A percentile compares a stretch with the other conserved stretches of the same genome.
These are phyloP conservation scores for Fragum sueziense DNA, from an alignment of 2,888 invertebrate genomes.

Conservation along the genomic window DNA sequence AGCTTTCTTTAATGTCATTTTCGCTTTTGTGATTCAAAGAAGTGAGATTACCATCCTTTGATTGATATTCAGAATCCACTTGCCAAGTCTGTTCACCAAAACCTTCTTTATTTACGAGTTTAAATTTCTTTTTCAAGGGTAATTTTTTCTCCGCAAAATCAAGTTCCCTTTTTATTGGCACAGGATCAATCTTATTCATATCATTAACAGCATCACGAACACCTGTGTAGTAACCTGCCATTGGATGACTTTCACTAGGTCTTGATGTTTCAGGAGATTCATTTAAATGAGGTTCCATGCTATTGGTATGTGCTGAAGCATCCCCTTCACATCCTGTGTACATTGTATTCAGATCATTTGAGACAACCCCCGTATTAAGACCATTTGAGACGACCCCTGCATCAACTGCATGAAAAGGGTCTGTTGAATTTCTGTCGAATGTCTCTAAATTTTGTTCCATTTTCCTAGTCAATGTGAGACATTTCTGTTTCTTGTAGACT, in stretches of 20 bases:
- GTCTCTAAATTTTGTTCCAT: not conserved
- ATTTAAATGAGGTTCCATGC: not conserved
- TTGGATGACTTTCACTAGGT: not conserved
- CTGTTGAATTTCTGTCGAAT: not conserved
- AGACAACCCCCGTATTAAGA: not conserved
- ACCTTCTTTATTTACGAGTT: not conserved
- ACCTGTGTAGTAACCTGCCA: not conserved
- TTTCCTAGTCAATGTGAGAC: not conserved
- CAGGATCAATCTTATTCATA: not conserved
- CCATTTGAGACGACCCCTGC: not conserved
- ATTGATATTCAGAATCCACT: not conserved
- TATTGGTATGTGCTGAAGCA: no score
- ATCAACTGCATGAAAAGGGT: not conserved
- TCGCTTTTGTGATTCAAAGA: not conserved
- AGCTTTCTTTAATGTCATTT: not conserved
- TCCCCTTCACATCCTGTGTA: not conserved
- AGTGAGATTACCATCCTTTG: not conserved
- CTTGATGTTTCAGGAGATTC: not conserved
- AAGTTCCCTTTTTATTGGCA: not conserved
- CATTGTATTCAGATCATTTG: not conserved
- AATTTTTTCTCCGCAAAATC: not conserved
- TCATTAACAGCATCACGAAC: not conserved
- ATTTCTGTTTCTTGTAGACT: not conserved
- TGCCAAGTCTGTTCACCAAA: not conserved
- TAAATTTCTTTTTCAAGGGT: not conserved